Conservation (phyloP, 2,888 invertebrate genomes). For the Phaedon cochleariae region DNA sequence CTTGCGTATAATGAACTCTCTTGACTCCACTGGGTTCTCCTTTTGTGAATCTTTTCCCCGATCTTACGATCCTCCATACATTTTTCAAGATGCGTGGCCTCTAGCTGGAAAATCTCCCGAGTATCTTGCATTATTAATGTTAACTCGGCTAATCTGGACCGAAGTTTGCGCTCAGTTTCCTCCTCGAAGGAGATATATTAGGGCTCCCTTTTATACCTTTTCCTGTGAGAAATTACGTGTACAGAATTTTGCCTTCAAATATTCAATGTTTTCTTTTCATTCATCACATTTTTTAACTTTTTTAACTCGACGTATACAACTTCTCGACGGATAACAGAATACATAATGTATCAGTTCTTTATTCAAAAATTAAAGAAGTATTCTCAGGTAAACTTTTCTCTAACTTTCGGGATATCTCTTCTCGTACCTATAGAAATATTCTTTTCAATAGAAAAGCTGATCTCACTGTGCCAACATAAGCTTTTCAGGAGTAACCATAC, state of each 20-base stretch:
- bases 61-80: conserved; percentile 36
- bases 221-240: conserved; percentile 11
- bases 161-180: conserved; percentile 46
- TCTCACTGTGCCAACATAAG: too few relatives aligned
- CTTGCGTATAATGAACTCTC: conserved; percentile 18
- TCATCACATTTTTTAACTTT: background rate
- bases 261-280: background rate
- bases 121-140: conserved; percentile 54
- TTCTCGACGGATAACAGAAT: too few relatives aligned
- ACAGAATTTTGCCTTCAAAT: background rate
- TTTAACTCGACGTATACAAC: background rate
- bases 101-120: conserved; percentile 46
- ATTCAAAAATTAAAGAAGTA: too few relatives aligned
- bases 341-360: too few relatives aligned
- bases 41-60: conserved; percentile 38
- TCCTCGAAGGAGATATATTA: conserved; percentile 37
- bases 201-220: conserved; percentile 21
- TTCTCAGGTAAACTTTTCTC: too few relatives aligned
- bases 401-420: too few relatives aligned
- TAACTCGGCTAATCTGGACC: conserved; percentile 54
- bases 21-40: conserved; percentile 24
- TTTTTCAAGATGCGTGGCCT: conserved; percentile 42
- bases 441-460: too few relatives aligned
- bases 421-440: too few relatives aligned
- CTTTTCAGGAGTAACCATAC: too few relatives aligned